Evolutionary conservation across 2,113 vertebrate genomes (phyloP), one percentile per base, ranked within the genome.

Genomic region (Synchiropus splendidus): DNA sequence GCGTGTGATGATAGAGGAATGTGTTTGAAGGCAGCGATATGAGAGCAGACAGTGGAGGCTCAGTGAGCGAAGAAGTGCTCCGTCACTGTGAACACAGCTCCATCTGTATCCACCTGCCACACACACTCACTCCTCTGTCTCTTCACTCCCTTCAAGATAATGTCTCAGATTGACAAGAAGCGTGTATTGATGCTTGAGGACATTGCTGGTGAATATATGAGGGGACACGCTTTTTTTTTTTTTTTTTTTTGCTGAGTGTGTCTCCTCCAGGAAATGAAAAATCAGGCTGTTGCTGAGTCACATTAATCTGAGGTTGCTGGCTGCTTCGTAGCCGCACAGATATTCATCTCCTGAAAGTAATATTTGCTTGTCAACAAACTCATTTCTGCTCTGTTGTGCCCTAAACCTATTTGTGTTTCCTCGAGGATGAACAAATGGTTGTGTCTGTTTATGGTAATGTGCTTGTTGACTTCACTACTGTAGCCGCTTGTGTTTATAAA

Each of bases 11-110:
- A 70, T 48, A n/a, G n/a, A n/a, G 58, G 71, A 67, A 63, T 58
- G 66, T 17, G 21, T 67, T 67, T 61, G 55, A 70, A 54, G 41
- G 49, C 41, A 52, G 31, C 1, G 18, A 44, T 51, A 49, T 66
- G 55, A 61, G 62, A 54, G 60, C 37, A 65, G 51, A 81, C 74
- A 66, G 58, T 45, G 41, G 65, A 48, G 48, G 49, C 62, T 61
- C 61, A 63, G 54, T 72, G 50, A 61, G 33, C 36, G 58, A 74
- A 60, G 50, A 64, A 75, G 18, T 38, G 75, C 82, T 54, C 45
- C 59, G 77, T 83, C 82, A 82, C 62, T 33, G 51, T 75, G 60
- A 81, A 84, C 78, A 83, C 67, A 74, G 60, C 47, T 50, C 65
- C 33, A 42, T 66, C 75, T 82, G 79, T 84, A 68, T 67, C 53